Conservation (phyloP, 2,113 vertebrate genomes). For the Oncorhynchus kisutch region DNA sequence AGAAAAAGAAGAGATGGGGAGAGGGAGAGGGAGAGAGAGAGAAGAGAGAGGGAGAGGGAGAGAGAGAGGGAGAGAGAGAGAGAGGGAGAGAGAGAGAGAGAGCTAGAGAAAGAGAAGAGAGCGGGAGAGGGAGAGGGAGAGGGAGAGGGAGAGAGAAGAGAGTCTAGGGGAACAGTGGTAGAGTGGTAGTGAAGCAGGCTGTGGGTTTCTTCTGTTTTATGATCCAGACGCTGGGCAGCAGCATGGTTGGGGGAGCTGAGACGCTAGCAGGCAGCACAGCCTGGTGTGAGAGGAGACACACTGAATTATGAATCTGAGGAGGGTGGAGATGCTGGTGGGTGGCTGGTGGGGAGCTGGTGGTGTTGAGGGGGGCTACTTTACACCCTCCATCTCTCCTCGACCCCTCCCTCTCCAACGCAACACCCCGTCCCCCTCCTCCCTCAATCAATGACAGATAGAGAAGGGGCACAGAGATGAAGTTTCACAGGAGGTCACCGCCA, state of each 20-base stretch:
- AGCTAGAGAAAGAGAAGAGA: background rate
- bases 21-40: background rate
- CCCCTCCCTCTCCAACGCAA: constrained; percentile 6
- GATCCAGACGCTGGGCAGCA: constrained; percentile 63
- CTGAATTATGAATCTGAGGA: constrained; percentile 73
- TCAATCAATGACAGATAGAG: constrained; percentile 65
- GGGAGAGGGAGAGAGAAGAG: background rate
- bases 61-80: constrained; percentile 15
- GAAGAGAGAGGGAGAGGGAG: too few species aligned
- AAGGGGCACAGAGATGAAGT: constrained; percentile 53
- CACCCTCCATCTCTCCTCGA: constrained; percentile 20
- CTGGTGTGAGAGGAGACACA: constrained; percentile 72
- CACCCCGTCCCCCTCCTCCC: background rate
- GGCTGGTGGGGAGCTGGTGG: constrained; percentile 32
- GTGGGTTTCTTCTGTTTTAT: constrained; percentile 52
- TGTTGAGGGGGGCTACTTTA: constrained; percentile 27
- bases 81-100: too few species aligned
- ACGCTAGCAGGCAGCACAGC: constrained; percentile 58
- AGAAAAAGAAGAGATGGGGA: background rate
- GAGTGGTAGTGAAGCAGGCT: too few species aligned
- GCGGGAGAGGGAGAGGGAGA: background rate
- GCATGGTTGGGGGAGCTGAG: constrained; percentile 71
- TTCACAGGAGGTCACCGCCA: constrained; percentile 59
- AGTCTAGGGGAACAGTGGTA: constrained; percentile 1
- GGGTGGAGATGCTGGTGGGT: constrained; percentile 52